phyloP scores from a whole-genome alignment of 2,797 vertebrate species.

The Serranus cabrilla region DNA sequence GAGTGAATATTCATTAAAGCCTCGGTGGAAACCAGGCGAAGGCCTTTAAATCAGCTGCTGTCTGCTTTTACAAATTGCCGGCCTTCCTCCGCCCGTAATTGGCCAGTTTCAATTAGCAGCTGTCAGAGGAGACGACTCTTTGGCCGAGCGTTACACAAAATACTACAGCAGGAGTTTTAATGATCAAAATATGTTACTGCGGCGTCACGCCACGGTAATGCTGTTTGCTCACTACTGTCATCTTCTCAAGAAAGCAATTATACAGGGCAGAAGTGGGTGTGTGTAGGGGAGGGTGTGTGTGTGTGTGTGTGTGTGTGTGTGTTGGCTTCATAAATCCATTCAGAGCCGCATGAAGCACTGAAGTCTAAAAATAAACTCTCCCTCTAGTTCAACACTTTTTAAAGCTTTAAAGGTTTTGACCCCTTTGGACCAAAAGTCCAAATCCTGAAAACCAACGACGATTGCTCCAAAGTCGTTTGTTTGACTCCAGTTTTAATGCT shows the following conservation, averaged over 20 bases:
- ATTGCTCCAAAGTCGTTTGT: no score
- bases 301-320: neutral
- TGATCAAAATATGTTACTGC: constrained; percentile 72
- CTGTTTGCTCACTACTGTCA: constrained; percentile 65
- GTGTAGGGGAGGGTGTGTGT: constrained; percentile 19
- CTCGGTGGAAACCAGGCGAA: constrained; percentile 28
- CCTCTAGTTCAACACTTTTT: constrained; percentile 14
- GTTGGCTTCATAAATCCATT: constrained; percentile 38
- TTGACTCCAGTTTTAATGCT: no score
- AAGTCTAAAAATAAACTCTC: neutral
- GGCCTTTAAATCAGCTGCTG: constrained; percentile 65
- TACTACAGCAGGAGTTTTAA: constrained; percentile 67
- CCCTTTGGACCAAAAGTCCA: neutral
- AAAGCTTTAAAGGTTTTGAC: constrained; percentile 7
- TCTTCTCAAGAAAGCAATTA: constrained; percentile 71
- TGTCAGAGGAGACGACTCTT: constrained; percentile 66
- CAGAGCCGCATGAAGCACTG: constrained; percentile 1
- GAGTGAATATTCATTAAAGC: constrained; percentile 72
- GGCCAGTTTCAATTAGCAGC: constrained; percentile 81
- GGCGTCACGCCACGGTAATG: constrained; percentile 31
- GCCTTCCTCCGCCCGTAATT: constrained; percentile 70
- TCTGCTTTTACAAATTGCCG: constrained; percentile 76
- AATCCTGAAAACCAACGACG: no score
- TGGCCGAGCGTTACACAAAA: constrained; percentile 52
- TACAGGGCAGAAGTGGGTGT: constrained; percentile 19